A percentile compares a stretch with the other conserved stretches of the same genome.
phyloP scores from a whole-genome alignment of 2,113 vertebrate species.

The Pelecanus crispus region DNA sequence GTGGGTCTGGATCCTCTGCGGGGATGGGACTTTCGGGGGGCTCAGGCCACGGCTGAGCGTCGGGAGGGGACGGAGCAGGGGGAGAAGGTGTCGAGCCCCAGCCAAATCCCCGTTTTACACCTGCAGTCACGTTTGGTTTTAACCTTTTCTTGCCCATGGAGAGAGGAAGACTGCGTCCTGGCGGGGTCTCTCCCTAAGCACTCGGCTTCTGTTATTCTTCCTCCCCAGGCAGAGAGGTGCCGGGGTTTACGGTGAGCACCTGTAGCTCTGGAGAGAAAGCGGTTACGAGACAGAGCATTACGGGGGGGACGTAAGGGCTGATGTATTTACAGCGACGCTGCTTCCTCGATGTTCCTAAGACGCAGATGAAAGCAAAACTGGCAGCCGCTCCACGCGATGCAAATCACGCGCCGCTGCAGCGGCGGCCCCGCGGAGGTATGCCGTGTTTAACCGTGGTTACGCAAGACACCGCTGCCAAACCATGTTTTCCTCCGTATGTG shows the following conservation, averaged over 20 bases:
- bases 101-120: background rate
- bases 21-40: background rate
- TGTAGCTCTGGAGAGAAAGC: background rate
- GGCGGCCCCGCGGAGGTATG: background rate
- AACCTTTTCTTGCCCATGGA: background rate
- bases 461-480: background rate
- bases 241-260: background rate
- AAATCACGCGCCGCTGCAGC: background rate
- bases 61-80: background rate
- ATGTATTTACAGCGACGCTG: background rate
- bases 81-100: background rate
- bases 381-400: background rate
- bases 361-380: background rate
- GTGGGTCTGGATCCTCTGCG: background rate
- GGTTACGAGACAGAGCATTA: background rate
- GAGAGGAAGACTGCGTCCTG: background rate
- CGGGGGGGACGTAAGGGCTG: background rate
- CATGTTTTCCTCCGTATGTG: background rate
- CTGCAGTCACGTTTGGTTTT: background rate
- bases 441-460: background rate
- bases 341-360: background rate
- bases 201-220: accelerated
- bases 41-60: background rate
- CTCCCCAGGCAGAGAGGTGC: background rate
- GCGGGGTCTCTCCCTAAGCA: accelerated